phyloP scores from a whole-genome alignment of 2,113 vertebrate genomes.

The Gavialis gangeticus region DNA sequence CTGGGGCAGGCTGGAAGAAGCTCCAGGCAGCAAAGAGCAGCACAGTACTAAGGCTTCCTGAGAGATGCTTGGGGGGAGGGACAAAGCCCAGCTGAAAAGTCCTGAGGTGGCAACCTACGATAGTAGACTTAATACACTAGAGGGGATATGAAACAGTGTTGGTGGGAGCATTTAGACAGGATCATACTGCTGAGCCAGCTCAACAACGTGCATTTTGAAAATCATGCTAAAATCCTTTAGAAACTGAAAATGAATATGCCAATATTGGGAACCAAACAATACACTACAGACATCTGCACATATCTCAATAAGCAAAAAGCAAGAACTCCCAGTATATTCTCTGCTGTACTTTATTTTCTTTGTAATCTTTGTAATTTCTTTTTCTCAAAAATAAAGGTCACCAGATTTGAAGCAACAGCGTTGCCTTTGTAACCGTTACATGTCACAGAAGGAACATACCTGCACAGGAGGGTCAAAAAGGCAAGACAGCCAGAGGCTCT shows the following conservation, averaged over 20 bases:
- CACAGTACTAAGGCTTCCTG: too few species aligned
- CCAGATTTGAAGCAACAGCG: fast-evolving
- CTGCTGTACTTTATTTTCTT: neutral
- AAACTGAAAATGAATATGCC: neutral
- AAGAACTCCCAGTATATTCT: fast-evolving
- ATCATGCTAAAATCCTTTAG: neutral
- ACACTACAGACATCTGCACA: neutral
- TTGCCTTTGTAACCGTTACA: neutral
- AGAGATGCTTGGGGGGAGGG: neutral
- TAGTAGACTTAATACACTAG: too few species aligned
- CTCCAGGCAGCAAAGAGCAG: too few species aligned
- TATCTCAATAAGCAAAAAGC: neutral
- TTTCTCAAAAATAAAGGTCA: neutral
- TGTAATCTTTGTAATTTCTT: neutral
- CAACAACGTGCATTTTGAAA: neutral
- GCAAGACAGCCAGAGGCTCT: neutral
- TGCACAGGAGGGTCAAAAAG: neutral
- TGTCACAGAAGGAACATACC: neutral
- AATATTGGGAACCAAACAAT: neutral
- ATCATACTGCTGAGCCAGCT: neutral
- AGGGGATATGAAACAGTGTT: neutral
- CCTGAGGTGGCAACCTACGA: too few species aligned
- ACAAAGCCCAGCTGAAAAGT: neutral
- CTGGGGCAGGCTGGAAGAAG: too few species aligned
- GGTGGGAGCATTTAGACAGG: neutral